phyloP scores from a whole-genome alignment of 2,797 vertebrate genomes.

The Mallotus villosus region DNA sequence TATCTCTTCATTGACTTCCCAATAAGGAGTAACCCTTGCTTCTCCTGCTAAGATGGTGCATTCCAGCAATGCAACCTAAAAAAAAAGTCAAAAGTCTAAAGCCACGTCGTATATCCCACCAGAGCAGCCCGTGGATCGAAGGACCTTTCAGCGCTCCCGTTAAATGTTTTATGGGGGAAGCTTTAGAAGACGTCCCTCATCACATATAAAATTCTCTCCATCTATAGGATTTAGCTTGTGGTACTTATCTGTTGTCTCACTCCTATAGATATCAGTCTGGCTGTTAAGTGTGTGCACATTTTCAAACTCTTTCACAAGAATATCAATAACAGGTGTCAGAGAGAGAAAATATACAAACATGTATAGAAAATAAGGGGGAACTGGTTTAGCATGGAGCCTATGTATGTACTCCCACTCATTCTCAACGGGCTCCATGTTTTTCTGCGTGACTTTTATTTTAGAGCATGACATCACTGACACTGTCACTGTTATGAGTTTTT shows the following conservation, averaged over 20 bases:
- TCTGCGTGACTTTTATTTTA: background rate
- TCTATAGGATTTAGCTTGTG: slow-evolving; percentile 9
- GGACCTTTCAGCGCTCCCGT: slow-evolving; percentile 23
- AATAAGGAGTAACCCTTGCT: background rate
- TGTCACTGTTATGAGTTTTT: slow-evolving; percentile 10
- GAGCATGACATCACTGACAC: background rate
- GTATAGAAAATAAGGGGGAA: no score
- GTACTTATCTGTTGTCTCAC: background rate
- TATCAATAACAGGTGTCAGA: no score
- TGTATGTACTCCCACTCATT: no score
- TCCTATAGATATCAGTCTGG: no score
- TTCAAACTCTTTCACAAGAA: no score
- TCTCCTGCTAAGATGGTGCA: slow-evolving; percentile 12
- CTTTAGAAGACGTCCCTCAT: slow-evolving; percentile 10
- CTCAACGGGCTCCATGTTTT: background rate
- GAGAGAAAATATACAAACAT: no score
- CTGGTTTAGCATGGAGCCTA: no score
- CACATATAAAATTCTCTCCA: slow-evolving; percentile 20
- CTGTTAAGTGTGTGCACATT: background rate
- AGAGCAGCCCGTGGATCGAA: slow-evolving; percentile 1
- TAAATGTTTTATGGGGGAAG: slow-evolving; percentile 34
- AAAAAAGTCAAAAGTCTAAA: no score
- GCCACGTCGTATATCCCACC: slow-evolving; percentile 5
- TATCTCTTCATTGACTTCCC: slow-evolving; percentile 3
- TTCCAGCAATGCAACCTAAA: slow-evolving; percentile 15